A percentile compares a stretch with the other conserved stretches of the same genome.
Conservation (phyloP, 1,140 invertebrate species). For the Orius insidiosus region DNA sequence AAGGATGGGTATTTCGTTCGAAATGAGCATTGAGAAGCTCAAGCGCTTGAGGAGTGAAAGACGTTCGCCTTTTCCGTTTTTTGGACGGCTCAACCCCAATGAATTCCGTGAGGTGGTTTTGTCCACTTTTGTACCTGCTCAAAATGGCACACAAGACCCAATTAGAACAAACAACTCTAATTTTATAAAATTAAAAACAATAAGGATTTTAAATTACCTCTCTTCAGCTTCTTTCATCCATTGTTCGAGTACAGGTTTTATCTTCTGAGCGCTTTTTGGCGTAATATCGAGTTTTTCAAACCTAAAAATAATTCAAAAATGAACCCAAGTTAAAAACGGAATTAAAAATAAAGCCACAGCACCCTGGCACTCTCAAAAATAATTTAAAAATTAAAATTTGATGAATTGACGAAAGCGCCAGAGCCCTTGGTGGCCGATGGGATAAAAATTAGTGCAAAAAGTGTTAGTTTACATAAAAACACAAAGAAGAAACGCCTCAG, state of each 20-base stretch:
- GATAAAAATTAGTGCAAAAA: slow-evolving; percentile 8
- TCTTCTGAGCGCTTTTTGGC: slow-evolving; percentile 97
- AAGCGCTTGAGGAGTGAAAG: slow-evolving; percentile 89
- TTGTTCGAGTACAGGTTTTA: slow-evolving; percentile 90
- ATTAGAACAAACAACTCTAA: slow-evolving; percentile 1
- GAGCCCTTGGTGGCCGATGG: slow-evolving; percentile 7
- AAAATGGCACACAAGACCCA: slow-evolving; percentile 25
- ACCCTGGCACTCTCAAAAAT: slow-evolving; percentile 24
- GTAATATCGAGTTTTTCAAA: slow-evolving; percentile 99
- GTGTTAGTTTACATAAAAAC: slow-evolving; percentile 5
- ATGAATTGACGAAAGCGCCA: slow-evolving; percentile 9
- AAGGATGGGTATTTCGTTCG: slow-evolving; percentile 92
- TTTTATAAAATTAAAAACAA: not conserved
- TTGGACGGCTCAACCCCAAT: slow-evolving; percentile 89
- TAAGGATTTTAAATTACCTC: slow-evolving; percentile 45
- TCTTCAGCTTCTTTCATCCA: slow-evolving; percentile 98
- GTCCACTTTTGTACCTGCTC: slow-evolving; percentile 67
- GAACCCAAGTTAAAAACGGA: slow-evolving; percentile 7
- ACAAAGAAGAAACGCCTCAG: not conserved
- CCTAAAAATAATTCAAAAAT: slow-evolving; percentile 36
- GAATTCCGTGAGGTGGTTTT: slow-evolving; percentile 86
- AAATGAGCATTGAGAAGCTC: slow-evolving; percentile 90
- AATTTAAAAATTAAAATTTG: slow-evolving; percentile 4
- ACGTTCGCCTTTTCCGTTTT: slow-evolving; percentile 88
- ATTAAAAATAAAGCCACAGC: slow-evolving; percentile 23